These are phyloP conservation scores for Echiichthys vipera DNA, from an alignment of 2,797 vertebrate genomes.

Conservation along the genomic window DNA sequence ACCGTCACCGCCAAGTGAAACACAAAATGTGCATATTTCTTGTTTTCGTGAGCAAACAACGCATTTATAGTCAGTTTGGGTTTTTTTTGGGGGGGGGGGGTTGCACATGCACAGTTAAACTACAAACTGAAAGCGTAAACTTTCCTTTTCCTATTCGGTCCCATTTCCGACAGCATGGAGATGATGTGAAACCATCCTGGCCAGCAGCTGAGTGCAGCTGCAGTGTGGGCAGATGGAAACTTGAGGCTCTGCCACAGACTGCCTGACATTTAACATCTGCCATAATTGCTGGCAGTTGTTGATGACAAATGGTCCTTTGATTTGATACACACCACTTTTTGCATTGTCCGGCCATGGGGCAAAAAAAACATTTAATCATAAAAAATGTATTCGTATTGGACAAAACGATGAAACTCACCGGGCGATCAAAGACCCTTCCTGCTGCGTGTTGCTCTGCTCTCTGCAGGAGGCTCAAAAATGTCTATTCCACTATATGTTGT, in stretches of 20 bases:
- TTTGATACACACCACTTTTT: not conserved
- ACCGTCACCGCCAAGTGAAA: no score
- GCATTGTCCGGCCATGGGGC: not conserved
- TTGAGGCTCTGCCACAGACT: not conserved
- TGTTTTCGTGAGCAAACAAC: no score
- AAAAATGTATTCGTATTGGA: not conserved
- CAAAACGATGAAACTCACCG: not conserved
- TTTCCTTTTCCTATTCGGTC: not conserved
- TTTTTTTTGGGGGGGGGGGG: no score
- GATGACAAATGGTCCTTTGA: conserved; percentile 6
- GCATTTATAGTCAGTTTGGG: no score
- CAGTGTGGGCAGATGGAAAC: conserved; percentile 13
- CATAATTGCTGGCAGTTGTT: not conserved
- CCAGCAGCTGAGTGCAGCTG: conserved; percentile 11
- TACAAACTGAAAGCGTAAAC: not conserved
- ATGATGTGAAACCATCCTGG: not conserved
- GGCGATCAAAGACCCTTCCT: not conserved
- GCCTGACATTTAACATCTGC: conserved; percentile 35
- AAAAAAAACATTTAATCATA: not conserved
- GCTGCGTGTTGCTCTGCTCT: not conserved
- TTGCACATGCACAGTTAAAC: not conserved
- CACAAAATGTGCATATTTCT: no score
- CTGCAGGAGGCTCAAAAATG: no score
- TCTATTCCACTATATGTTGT: not conserved
- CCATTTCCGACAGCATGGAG: not conserved